Evolutionary conservation across 2,888 invertebrate species (phyloP).

Genomic region (Eupithecia exiguata): DNA sequence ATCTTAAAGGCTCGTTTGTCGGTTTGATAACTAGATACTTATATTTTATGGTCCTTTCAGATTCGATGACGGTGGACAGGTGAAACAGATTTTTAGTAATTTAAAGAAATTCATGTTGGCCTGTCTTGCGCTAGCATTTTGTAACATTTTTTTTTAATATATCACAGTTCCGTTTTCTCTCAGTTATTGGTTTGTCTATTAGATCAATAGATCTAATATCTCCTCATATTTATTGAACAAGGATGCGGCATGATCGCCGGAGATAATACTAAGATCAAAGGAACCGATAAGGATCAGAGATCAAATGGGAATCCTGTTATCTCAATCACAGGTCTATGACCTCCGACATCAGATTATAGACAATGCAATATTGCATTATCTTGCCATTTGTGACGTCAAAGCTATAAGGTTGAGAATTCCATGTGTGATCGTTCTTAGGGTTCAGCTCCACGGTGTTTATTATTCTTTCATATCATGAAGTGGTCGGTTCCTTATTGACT

Average conservation of each 20-base stretch:
- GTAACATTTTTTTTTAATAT: not conserved
- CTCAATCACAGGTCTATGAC: constrained; percentile 17
- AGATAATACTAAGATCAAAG: constrained; percentile 25
- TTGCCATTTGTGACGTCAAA: constrained; percentile 3
- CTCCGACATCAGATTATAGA: constrained; percentile 24
- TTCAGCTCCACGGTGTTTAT: not conserved
- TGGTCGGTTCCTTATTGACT: no score
- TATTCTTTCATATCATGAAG: not conserved
- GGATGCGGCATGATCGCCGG: not conserved
- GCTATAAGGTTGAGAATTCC: not conserved
- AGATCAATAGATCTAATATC: not conserved
- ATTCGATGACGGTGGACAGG: not conserved
- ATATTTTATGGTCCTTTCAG: not conserved
- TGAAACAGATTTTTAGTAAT: not conserved
- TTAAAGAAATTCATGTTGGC: not conserved
- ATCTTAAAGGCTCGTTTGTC: not conserved
- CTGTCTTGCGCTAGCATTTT: not conserved
- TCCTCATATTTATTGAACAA: not conserved
- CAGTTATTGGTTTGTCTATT: not conserved
- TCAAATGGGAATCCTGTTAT: constrained; percentile 27
- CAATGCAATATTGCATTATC: constrained; percentile 24
- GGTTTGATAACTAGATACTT: not conserved
- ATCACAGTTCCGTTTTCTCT: not conserved
- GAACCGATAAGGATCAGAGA: constrained; percentile 30
- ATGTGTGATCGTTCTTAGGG: not conserved